phyloP scores from a whole-genome alignment of 2,113 vertebrate species.

The Bubo scandiacus region DNA sequence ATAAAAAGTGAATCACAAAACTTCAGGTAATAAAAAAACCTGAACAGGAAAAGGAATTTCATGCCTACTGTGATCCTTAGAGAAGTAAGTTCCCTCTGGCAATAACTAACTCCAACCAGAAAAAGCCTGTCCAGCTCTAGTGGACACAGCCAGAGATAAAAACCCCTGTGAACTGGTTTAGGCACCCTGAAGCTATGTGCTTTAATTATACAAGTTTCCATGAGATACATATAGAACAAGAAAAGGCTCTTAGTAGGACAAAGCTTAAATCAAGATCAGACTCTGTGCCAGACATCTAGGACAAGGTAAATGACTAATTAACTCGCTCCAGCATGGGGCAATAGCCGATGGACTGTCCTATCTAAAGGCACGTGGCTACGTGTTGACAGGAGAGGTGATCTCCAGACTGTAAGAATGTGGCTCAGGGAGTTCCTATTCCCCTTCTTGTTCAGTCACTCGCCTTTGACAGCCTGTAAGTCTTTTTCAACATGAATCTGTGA shows the following conservation, averaged over 20 bases:
- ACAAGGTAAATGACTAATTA: background rate
- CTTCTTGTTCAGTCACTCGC: background rate
- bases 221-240: background rate
- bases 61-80: background rate
- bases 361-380: background rate
- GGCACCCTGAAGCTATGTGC: slow-evolving; percentile 8
- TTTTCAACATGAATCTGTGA: background rate
- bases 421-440: background rate
- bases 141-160: background rate
- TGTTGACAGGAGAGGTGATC: background rate
- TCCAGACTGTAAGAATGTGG: background rate
- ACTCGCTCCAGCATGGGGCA: background rate
- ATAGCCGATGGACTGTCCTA: background rate
- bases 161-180: slow-evolving; percentile 36
- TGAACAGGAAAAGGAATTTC: background rate
- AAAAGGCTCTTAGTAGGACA: slow-evolving; percentile 28
- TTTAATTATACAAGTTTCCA: slow-evolving; percentile 35
- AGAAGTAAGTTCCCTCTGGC: background rate
- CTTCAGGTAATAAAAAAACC: background rate
- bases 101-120: slow-evolving; percentile 22
- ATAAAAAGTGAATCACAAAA: background rate
- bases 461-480: background rate
- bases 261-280: background rate
- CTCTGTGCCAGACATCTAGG: slow-evolving; percentile 2
- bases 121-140: slow-evolving; percentile 14